Evolutionary conservation across 2,888 invertebrate species (phyloP), one percentile per base, ranked within the genome.

Genomic region (Gordius sp.): DNA sequence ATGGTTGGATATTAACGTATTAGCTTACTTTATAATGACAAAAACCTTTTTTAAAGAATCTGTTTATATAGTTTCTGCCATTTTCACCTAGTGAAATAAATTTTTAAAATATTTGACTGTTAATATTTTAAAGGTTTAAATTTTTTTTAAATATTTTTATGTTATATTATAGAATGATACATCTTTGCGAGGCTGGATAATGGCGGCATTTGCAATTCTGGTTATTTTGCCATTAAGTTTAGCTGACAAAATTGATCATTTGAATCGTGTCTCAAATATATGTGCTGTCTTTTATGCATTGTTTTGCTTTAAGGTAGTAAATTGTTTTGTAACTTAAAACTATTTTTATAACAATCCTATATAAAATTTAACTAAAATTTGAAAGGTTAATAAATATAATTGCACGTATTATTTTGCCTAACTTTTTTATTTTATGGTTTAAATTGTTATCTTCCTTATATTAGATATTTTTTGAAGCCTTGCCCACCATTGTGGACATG

Each of bases 231-330:
- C 93, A 0, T 73, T 93, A 58, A 86, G 84, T 0, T 72, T 91
- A 63, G 71, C 89, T 54, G 74, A 81, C 63, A 85, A 87, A 69
- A 80, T 93, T 33, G 82, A 86, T 66, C 85, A 84, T 66, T 72
- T 91, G 56, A 79, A 80, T 59, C 79, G 79, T 58, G 79, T 89
- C 59, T 84, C 82, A 62, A 81, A 81, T 0, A 80, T 84, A 2
- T 85, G 89, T 1, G 80, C 93, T 62, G 77, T 79, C 2, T 91
- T 93, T 72, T 93, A 93, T 67, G 73, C 80, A 58, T 80, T 83
- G 65, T 75, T 93, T 47, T 81, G 4, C 20, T 4, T 47, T 4
- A 47, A 47, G 20, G 47, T 47, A 20, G 20, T 13, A 13, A 33
- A 13, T 8, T 84, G 56, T 69, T 82, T 13, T 33, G 8, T 33